Conservation (phyloP, 2,797 vertebrate genomes). For the Cyprinella venusta region DNA sequence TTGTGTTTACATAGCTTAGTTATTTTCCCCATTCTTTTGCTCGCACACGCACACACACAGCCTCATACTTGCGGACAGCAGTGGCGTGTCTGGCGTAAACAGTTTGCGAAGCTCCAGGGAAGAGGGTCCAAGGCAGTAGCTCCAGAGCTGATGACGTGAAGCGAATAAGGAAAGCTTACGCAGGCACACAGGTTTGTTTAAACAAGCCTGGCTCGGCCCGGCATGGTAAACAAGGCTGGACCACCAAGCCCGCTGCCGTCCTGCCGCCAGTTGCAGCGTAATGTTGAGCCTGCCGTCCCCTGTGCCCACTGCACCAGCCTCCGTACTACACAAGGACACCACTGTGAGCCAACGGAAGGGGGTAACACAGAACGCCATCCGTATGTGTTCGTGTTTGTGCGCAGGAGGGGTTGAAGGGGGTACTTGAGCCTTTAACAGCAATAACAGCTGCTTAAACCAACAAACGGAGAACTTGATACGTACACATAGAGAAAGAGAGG, state of each 20-base stretch:
- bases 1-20: slow-evolving; percentile 12
- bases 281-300: neutral
- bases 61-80: slow-evolving; percentile 30
- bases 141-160: slow-evolving; percentile 71
- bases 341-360: slow-evolving; percentile 21
- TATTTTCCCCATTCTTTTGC: slow-evolving; percentile 6
- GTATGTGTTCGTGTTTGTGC: slow-evolving; percentile 16
- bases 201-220: slow-evolving; percentile 69
- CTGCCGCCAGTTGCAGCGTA: slow-evolving; percentile 44
- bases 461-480: slow-evolving; percentile 75
- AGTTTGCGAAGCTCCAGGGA: slow-evolving; percentile 57
- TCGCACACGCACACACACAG: slow-evolving; percentile 9
- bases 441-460: slow-evolving; percentile 76
- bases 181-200: slow-evolving; percentile 75
- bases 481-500: slow-evolving; percentile 57
- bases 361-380: slow-evolving; percentile 12
- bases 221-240: slow-evolving; percentile 76
- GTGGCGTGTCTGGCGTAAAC: slow-evolving; percentile 48
- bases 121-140: slow-evolving; percentile 68
- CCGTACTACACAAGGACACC: slow-evolving; percentile 39
- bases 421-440: slow-evolving; percentile 68
- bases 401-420: slow-evolving; percentile 18
- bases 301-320: slow-evolving; percentile 13
- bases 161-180: slow-evolving; percentile 65
- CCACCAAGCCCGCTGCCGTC: slow-evolving; percentile 73